Percentiles rank a stretch among this genome's conserved stretches.
These are phyloP conservation scores for Austrolebias charrua DNA, from an alignment of 2,797 vertebrate species.

Conservation along the genomic window DNA sequence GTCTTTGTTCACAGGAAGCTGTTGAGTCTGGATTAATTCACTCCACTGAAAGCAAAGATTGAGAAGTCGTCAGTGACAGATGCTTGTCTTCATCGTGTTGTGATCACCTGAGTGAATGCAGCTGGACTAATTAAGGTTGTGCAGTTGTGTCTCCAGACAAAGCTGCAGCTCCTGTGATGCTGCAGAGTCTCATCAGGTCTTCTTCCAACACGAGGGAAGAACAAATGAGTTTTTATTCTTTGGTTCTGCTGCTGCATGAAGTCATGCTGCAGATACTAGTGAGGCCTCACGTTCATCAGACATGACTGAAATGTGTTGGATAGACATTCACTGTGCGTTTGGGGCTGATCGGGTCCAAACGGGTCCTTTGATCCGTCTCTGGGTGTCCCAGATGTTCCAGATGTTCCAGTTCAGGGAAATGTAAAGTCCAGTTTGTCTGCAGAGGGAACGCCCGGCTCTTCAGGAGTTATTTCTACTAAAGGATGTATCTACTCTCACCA, in stretches of 20 bases:
- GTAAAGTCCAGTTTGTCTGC: conserved; percentile 73
- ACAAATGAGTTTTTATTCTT: conserved; percentile 23
- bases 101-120: conserved; percentile 76
- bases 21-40: conserved; percentile 31
- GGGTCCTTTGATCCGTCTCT: conserved; percentile 68
- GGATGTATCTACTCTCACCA: conserved; percentile 46
- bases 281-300: conserved; percentile 26
- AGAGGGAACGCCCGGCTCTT: conserved; percentile 70
- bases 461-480: conserved; percentile 38
- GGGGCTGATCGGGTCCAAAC: conserved; percentile 67
- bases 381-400: conserved; percentile 73
- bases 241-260: conserved; percentile 16
- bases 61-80: conserved; percentile 77
- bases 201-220: conserved; percentile 28
- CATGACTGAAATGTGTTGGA: conserved; percentile 55
- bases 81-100: conserved; percentile 73
- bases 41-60: conserved; percentile 55
- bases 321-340: conserved; percentile 53
- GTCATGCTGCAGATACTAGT: conserved; percentile 39
- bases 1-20: conserved; percentile 20
- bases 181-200: conserved; percentile 31
- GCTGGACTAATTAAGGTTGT: conserved; percentile 77
- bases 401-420: conserved; percentile 69
- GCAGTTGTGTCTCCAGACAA: conserved; percentile 74
- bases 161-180: conserved; percentile 52